Conservation (phyloP, 2,888 invertebrate genomes). For the Caenorhabditis angaria region DNA sequence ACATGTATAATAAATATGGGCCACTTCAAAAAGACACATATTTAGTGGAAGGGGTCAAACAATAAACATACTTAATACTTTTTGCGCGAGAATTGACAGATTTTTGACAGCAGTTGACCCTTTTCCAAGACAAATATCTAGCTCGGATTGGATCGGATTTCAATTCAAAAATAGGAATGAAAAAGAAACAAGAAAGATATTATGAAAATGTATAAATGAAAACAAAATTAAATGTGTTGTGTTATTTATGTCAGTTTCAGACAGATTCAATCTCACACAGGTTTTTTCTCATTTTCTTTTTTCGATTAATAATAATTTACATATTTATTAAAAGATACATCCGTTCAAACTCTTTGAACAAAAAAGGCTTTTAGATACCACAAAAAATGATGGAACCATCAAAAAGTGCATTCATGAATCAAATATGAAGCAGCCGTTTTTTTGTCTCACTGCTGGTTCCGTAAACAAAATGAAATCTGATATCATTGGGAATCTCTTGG, state of each 20-base stretch:
- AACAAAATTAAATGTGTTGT: neutral
- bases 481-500: neutral
- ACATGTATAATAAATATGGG: constrained; percentile 2
- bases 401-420: constrained; percentile 30
- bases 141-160: neutral
- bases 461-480: constrained; percentile 16
- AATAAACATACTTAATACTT: neutral
- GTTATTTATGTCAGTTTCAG: neutral
- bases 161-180: neutral
- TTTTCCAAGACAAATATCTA: neutral
- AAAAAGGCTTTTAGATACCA: too few species aligned
- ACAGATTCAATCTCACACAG: neutral
- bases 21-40: neutral
- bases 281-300: neutral
- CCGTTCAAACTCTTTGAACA: neutral
- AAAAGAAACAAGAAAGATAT: constrained; percentile 3
- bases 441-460: too few species aligned
- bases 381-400: neutral
- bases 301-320: neutral
- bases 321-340: too few species aligned
- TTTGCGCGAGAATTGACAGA: constrained; percentile 17
- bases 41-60: neutral
- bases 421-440: constrained; percentile 24
- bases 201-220: neutral
- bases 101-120: constrained; percentile 23